A percentile compares a stretch with the other conserved stretches of the same genome.
Evolutionary conservation across 2,113 vertebrate species (phyloP).

Genomic region (Pontoporia blainvillei): DNA sequence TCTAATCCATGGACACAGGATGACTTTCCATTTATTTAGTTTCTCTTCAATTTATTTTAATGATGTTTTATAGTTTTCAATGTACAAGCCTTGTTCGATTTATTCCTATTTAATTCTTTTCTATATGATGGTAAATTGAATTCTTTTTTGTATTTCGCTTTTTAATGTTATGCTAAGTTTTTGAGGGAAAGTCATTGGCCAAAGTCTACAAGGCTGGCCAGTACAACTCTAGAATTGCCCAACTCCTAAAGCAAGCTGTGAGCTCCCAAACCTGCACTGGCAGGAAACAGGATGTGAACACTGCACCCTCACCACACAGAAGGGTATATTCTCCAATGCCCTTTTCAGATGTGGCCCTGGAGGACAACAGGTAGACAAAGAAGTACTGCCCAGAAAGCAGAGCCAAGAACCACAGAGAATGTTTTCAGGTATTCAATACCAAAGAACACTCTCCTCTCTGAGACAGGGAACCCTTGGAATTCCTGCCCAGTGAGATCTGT

Average conservation of each 20-base stretch:
- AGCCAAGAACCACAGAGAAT: not conserved
- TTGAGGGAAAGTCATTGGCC: not conserved
- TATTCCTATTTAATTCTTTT: not conserved
- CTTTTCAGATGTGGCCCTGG: not conserved
- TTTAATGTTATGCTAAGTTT: not conserved
- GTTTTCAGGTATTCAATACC: not conserved
- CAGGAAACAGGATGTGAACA: not conserved
- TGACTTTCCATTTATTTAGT: not conserved
- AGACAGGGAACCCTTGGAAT: not conserved
- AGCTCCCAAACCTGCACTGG: not conserved
- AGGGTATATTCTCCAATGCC: not conserved
- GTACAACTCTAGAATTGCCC: not conserved
- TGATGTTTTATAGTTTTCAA: not conserved
- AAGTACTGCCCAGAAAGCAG: not conserved
- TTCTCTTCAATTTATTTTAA: not conserved
- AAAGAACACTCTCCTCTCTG: not conserved
- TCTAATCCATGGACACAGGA: not conserved
- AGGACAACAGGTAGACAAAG: not conserved
- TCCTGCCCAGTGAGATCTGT: not conserved
- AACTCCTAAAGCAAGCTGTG: not conserved
- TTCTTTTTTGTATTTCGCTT: slow-evolving; percentile 20
- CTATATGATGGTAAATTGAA: not conserved
- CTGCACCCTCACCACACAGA: not conserved
- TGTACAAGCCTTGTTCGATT: not conserved
- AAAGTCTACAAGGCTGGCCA: not conserved